These are phyloP conservation scores for Venustoraphidia nigricollis DNA, from an alignment of 2,888 invertebrate genomes.

Conservation along the genomic window DNA sequence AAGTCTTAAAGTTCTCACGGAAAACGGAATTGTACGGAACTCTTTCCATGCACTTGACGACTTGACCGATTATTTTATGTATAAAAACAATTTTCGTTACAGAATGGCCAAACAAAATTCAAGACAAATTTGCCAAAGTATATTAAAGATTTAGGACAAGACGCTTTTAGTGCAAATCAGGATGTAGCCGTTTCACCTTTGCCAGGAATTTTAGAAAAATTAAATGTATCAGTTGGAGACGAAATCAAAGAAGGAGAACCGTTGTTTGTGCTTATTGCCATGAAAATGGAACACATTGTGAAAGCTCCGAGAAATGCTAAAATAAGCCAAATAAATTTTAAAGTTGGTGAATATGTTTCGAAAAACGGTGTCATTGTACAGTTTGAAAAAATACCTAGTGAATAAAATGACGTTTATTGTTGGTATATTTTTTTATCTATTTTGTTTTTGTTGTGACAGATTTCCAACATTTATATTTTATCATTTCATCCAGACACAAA, in stretches of 20 bases:
- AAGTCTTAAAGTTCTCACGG: no score
- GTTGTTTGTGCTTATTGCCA: slow-evolving; percentile 88
- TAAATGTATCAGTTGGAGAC: slow-evolving; percentile 71
- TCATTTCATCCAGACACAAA: no score
- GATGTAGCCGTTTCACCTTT: slow-evolving; percentile 64
- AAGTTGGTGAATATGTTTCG: slow-evolving; percentile 66
- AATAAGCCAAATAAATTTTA: slow-evolving; percentile 54
- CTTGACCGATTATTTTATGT: no score
- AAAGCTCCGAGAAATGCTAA: slow-evolving; percentile 66
- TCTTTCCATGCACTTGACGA: no score
- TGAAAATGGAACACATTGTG: slow-evolving; percentile 99
- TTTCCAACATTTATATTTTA: no score
- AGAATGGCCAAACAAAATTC: slow-evolving; percentile 55
- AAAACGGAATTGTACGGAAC: no score
- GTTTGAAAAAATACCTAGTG: slow-evolving; percentile 27
- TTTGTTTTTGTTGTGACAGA: no score
- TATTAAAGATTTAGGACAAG: slow-evolving; percentile 25
- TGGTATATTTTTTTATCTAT: no score
- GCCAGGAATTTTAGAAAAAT: slow-evolving; percentile 88
- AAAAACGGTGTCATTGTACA: slow-evolving; percentile 52
- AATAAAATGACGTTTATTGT: no score
- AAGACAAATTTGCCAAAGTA: slow-evolving; percentile 44
- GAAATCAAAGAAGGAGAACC: slow-evolving; percentile 75
- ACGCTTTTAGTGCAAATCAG: no score
- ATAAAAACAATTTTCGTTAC: slow-evolving; percentile 12